These are phyloP conservation scores for Rhyacophila evoluta DNA, from an alignment of 2,888 invertebrate genomes.

Conservation along the genomic window DNA sequence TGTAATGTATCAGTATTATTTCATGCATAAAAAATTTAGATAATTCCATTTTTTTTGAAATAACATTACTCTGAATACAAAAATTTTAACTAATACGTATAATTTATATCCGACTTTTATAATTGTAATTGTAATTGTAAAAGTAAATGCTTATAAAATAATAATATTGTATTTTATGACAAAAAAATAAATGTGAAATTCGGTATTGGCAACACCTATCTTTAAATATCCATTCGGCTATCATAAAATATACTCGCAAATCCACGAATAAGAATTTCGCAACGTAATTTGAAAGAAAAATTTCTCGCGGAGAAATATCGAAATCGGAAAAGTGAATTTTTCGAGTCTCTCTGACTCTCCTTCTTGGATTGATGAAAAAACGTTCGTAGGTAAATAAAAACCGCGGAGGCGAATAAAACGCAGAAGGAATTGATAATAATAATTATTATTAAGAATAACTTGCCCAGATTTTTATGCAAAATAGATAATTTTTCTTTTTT, in stretches of 20 bases:
- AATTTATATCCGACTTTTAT: too few species aligned
- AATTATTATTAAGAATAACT: constrained; percentile 1
- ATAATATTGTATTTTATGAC: too few species aligned
- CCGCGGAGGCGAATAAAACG: not conserved
- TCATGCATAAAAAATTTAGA: too few species aligned
- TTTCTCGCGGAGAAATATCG: not conserved
- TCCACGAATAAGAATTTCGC: constrained; percentile 14
- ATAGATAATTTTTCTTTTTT: not conserved
- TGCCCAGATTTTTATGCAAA: not conserved
- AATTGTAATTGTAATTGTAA: too few species aligned
- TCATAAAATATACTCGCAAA: constrained; percentile 15
- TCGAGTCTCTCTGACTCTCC: not conserved
- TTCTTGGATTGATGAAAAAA: constrained; percentile 16
- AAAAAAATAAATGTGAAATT: not conserved
- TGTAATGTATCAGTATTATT: too few species aligned
- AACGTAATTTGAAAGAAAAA: constrained; percentile 22
- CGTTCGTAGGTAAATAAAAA: constrained; percentile 3
- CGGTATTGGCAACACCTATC: not conserved
- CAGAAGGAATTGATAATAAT: not conserved
- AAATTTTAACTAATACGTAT: too few species aligned
- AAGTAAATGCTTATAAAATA: too few species aligned
- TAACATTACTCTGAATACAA: too few species aligned
- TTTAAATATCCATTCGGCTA: constrained; percentile 11
- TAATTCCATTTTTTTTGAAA: too few species aligned
- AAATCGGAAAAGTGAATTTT: constrained; percentile 19